These are phyloP conservation scores for Bombyx huttoni DNA, from an alignment of 2,888 invertebrate genomes.

Conservation along the genomic window DNA sequence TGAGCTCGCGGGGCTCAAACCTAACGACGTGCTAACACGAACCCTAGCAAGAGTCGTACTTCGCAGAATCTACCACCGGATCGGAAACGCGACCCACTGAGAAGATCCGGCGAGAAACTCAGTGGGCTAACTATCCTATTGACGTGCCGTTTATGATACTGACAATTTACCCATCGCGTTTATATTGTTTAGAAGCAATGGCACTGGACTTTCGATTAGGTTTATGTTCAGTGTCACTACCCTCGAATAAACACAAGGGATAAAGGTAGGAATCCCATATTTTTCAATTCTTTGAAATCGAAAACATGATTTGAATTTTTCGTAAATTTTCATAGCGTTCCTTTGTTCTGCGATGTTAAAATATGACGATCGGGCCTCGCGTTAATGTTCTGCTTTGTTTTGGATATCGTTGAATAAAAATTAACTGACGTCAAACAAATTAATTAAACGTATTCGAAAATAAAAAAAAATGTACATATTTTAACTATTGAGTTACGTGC, in stretches of 20 bases:
- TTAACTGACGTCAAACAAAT: not conserved
- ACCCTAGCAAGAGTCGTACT: too few species aligned
- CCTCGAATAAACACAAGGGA: not conserved
- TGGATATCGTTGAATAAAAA: not conserved
- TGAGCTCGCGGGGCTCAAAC: too few species aligned
- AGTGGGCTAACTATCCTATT: too few species aligned
- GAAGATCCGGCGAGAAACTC: too few species aligned
- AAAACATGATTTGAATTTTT: not conserved
- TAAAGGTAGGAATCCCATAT: not conserved
- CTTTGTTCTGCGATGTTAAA: not conserved
- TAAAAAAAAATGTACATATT: not conserved
- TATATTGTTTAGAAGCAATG: not conserved
- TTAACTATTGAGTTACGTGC: not conserved
- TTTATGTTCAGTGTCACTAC: not conserved
- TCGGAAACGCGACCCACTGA: too few species aligned
- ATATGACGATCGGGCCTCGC: not conserved
- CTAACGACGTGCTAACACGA: too few species aligned
- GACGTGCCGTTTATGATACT: not conserved
- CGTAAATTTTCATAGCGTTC: not conserved
- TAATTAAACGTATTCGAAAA: not conserved
- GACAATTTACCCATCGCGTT: not conserved
- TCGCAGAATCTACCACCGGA: too few species aligned
- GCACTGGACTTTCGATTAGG: not conserved
- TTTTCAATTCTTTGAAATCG: not conserved
- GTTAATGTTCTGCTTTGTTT: not conserved